A percentile compares a stretch with the other conserved stretches of the same genome.
phyloP scores from a whole-genome alignment of 2,113 vertebrate genomes.

The Gadus macrocephalus region DNA sequence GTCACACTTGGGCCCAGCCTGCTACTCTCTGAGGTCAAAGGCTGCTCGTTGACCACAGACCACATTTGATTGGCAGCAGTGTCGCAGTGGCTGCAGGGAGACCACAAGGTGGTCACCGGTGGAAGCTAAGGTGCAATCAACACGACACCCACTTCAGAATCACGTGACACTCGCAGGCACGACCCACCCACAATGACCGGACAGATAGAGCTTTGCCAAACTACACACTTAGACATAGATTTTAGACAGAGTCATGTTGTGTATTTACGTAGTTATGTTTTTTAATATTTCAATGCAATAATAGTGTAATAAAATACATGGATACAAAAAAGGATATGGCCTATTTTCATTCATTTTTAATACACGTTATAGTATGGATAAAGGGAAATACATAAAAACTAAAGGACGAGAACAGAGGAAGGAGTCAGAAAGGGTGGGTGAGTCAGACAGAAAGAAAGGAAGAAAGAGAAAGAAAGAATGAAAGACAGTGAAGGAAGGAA shows the following conservation, averaged over 20 bases:
- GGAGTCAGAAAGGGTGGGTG: neutral
- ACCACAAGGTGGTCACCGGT: slow-evolving; percentile 53
- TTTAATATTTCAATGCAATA: slow-evolving; percentile 12
- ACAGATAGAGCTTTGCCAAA: no score
- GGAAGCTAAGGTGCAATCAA: slow-evolving; percentile 33
- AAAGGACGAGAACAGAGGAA: no score
- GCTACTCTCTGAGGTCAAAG: slow-evolving; percentile 66
- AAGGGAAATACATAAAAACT: no score
- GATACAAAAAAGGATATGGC: neutral
- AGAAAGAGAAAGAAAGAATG: neutral
- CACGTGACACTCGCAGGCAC: slow-evolving; percentile 34
- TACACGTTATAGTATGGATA: no score
- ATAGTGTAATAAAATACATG: slow-evolving; percentile 41
- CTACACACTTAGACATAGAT: no score
- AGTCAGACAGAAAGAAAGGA: slow-evolving; percentile 6
- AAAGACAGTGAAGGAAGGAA: neutral
- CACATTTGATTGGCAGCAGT: slow-evolving; percentile 61
- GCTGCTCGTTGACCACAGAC: slow-evolving; percentile 69
- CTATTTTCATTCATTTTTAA: no score
- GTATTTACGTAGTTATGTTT: no score
- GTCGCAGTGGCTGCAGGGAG: slow-evolving; percentile 22
- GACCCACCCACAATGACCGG: slow-evolving; percentile 30
- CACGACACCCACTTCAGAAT: neutral
- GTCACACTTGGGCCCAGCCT: slow-evolving; percentile 40
- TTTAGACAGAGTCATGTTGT: no score